Conservation (phyloP, 2,797 vertebrate genomes). For the Holocentrus rufus region DNA sequence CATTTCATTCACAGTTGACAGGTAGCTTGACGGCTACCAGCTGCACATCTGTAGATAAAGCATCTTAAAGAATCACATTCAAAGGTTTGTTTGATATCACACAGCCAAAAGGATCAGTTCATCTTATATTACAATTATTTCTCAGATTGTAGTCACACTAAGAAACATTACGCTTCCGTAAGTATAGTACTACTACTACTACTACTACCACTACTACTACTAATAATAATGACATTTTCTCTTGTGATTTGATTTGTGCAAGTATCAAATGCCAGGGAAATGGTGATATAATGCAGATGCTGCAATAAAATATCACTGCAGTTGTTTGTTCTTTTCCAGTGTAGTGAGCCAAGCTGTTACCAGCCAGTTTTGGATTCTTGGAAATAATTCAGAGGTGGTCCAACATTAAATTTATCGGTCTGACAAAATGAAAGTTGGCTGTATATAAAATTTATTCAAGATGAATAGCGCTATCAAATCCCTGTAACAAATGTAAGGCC, state of each 20-base stretch:
- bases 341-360: not conserved
- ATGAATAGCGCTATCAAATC: no score
- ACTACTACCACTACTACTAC: not conserved
- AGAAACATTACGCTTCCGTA: not conserved
- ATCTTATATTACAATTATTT: not conserved
- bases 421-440: not conserved
- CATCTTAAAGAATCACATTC: not conserved
- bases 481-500: no score
- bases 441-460: not conserved
- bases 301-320: no score
- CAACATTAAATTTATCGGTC: not conserved
- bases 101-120: not conserved
- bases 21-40: not conserved
- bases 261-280: not conserved
- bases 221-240: no score
- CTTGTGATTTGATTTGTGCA: not conserved
- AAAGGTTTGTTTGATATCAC: constrained; percentile 9
- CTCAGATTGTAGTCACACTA: not conserved
- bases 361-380: not conserved
- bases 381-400: not conserved
- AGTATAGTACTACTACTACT: not conserved
- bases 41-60: constrained; percentile 13
- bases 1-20: no score
- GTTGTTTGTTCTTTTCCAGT: no score
- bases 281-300: no score